phyloP scores from a whole-genome alignment of 2,888 invertebrate species.

The Melinaea menophilus region DNA sequence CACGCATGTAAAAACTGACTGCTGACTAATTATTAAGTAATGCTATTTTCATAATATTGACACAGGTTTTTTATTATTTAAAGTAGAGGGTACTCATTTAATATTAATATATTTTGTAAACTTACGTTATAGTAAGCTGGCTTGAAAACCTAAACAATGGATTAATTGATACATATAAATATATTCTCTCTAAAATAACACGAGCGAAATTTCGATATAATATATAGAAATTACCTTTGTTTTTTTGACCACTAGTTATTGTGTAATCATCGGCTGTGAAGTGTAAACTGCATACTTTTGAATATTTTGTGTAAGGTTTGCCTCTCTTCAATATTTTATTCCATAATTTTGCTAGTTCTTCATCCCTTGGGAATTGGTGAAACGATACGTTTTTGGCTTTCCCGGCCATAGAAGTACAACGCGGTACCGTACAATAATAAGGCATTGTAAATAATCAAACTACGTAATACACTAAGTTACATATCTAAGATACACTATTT shows the following conservation, averaged over 20 bases:
- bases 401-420: conserved; percentile 73
- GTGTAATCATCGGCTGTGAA: conserved; percentile 69
- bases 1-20: too few relatives aligned
- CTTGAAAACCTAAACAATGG: background rate
- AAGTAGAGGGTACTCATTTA: too few relatives aligned
- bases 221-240: conserved; percentile 54
- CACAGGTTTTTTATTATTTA: too few relatives aligned
- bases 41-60: too few relatives aligned
- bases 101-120: too few relatives aligned
- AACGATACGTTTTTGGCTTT: conserved; percentile 73
- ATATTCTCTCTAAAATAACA: conserved; percentile 20
- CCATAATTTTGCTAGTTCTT: conserved; percentile 66
- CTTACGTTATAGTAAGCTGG: too few relatives aligned
- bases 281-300: conserved; percentile 73
- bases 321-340: conserved; percentile 69
- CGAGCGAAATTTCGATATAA: conserved; percentile 22
- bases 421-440: conserved; percentile 74
- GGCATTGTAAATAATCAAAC: conserved; percentile 59
- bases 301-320: conserved; percentile 73
- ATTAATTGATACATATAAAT: conserved; percentile 4
- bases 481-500: conserved; percentile 24
- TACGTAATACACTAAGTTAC: conserved; percentile 31
- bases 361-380: conserved; percentile 70
- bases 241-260: conserved; percentile 66
- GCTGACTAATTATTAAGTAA: too few relatives aligned